These are phyloP conservation scores for Aquatica leii DNA, from an alignment of 2,888 invertebrate species.

Conservation along the genomic window DNA sequence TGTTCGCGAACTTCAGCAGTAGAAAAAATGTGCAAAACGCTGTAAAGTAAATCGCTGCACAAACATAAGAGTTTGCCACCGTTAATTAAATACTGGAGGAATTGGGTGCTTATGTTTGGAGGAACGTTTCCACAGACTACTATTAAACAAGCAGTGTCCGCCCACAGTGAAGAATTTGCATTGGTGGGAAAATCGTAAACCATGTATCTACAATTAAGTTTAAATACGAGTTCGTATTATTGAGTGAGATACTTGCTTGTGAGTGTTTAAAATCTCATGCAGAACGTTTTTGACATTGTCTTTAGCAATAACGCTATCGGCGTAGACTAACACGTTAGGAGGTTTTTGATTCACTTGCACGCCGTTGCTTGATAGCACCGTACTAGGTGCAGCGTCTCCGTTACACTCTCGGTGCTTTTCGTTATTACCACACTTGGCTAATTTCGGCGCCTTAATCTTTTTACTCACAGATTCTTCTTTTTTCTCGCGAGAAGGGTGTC, in stretches of 20 bases:
- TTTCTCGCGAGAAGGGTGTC: neutral
- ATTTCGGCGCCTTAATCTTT: slow-evolving; percentile 20
- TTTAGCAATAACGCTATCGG: slow-evolving; percentile 77
- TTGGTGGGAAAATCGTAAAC: slow-evolving; percentile 66
- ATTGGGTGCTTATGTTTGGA: slow-evolving; percentile 69
- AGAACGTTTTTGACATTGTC: slow-evolving; percentile 78
- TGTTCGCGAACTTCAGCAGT: slow-evolving; percentile 86
- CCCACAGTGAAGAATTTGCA: slow-evolving; percentile 50
- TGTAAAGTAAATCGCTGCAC: slow-evolving; percentile 81
- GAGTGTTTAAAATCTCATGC: slow-evolving; percentile 72
- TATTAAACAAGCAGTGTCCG: slow-evolving; percentile 63
- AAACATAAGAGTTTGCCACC: slow-evolving; percentile 81
- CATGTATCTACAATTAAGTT: slow-evolving; percentile 64
- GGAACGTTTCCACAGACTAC: slow-evolving; percentile 81
- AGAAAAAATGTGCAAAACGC: slow-evolving; percentile 81
- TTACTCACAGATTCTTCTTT: neutral
- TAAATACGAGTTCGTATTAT: no score
- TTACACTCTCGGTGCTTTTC: neutral
- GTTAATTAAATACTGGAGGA: slow-evolving; percentile 75
- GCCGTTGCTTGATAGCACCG: neutral
- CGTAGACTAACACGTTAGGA: slow-evolving; percentile 82
- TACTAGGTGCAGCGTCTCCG: neutral
- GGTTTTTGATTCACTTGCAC: slow-evolving; percentile 65
- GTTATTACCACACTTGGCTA: slow-evolving; percentile 17
- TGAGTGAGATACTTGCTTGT: slow-evolving; percentile 70